Evolutionary conservation across 2,797 vertebrate species (phyloP), one percentile per base, ranked within the genome.

Genomic region (Oreochromis mossambicus): DNA sequence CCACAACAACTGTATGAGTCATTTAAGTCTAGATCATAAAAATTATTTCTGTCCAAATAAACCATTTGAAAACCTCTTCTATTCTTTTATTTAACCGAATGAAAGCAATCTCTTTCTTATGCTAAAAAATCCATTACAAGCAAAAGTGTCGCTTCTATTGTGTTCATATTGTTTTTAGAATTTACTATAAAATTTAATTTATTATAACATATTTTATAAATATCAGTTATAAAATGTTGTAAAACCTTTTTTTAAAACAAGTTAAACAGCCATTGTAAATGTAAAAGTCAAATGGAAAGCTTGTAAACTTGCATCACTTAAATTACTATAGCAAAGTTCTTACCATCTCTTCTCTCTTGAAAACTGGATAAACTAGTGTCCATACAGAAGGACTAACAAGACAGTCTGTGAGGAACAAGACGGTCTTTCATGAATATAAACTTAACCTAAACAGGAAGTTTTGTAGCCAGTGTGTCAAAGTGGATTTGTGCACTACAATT

Each of bases 91-190:
- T 51, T 51, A 51, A 51, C 19, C 8, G 9, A 19, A 51, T 10
- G 10, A 51, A 5, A n/a, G 4, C 2, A 5, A 51, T 19, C 0
- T 19, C 50, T 19, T 51, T 51, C 8, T n/a, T 51, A 51, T 51
- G 50, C 50, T 0, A 9, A n/a, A 51, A 51, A n/a, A 5, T 51
- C 50, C 0, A 52, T n/a, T 52, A 52, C n/a, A 52, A 52, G 9
- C 17, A 48, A 2, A 17, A 48, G 15, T 51, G 50, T 21, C 5
- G 50, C 50, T 52, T 52, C 50, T n/a, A n/a, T 52, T n/a, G 50
- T 52, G 6, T 52, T 52, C 19, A 52, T n/a, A 52, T n/a, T 52
- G 3, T n/a, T n/a, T n/a, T 52, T 10, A n/a, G 50, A 52, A n/a
- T 52, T 52, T 52, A 17, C 46, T 17, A 48, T 48, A 48, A 48